Percentiles rank a stretch among this genome's conserved stretches.
These are phyloP conservation scores for Tangara arthus DNA, from an alignment of 2,797 vertebrate genomes.

Conservation along the genomic window DNA sequence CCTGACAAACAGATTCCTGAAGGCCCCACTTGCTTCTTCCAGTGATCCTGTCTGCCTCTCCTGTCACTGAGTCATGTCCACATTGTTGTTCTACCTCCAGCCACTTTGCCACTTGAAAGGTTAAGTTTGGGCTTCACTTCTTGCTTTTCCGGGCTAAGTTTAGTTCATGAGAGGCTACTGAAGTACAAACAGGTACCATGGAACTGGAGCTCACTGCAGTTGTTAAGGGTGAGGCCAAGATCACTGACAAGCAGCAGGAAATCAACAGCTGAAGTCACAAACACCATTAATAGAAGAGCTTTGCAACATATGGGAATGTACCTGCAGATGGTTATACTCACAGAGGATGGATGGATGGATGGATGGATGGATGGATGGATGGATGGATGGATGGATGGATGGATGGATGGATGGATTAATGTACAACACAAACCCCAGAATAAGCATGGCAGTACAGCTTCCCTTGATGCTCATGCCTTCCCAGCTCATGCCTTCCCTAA, in stretches of 20 bases:
- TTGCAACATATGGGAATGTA: background rate
- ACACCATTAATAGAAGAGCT: background rate
- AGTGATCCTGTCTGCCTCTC: fast-evolving
- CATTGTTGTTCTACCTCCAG: background rate
- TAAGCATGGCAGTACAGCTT: fast-evolving
- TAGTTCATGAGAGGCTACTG: background rate
- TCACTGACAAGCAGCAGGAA: background rate
- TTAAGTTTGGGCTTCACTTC: background rate
- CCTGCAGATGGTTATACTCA: background rate
- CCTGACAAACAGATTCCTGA: background rate
- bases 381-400: background rate
- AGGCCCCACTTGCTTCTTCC: background rate
- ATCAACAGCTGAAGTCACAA: background rate
- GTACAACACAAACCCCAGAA: fast-evolving
- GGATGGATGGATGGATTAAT: background rate
- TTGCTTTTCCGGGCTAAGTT: background rate
- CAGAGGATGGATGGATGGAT: background rate
- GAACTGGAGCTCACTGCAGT: background rate
- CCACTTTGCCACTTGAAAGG: background rate
- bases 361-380: background rate
- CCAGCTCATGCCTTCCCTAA: background rate
- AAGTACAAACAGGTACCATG: background rate
- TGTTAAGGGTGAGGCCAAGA: background rate
- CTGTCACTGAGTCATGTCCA: background rate
- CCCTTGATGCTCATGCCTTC: background rate